A percentile compares a stretch with the other conserved stretches of the same genome.
Conservation (phyloP, 2,113 vertebrate species). For the Notarius lentiginosus region DNA sequence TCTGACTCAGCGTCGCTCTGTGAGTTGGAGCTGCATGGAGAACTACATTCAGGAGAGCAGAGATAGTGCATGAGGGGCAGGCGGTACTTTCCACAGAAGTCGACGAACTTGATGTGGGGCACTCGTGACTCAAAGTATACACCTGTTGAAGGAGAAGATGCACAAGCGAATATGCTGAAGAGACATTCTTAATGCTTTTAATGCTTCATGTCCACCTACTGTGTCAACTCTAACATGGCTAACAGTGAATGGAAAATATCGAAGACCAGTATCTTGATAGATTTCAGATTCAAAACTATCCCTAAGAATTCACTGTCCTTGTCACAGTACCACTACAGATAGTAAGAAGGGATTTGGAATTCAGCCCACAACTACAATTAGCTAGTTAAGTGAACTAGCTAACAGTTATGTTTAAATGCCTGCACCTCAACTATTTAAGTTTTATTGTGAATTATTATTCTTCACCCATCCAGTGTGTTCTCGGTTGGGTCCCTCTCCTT, state of each 20-base stretch:
- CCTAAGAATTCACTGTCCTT: background rate
- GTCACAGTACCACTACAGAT: background rate
- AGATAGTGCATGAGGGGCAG: constrained; percentile 98
- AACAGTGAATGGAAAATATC: background rate
- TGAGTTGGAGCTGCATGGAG: constrained; percentile 90
- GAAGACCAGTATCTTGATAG: background rate
- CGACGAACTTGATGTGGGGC: constrained; percentile 97
- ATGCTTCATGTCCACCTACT: background rate
- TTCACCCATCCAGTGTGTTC: too few species aligned
- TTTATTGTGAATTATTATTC: background rate
- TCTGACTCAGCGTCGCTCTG: constrained; percentile 94
- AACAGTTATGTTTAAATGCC: background rate
- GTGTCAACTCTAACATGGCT: background rate
- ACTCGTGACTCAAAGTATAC: constrained; percentile 99
- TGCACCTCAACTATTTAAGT: background rate
- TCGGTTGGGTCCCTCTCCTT: too few species aligned
- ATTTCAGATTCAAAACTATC: background rate
- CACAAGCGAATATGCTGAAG: background rate
- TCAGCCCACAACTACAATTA: background rate
- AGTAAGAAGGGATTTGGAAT: background rate
- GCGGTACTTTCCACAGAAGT: constrained; percentile 99
- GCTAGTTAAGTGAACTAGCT: background rate
- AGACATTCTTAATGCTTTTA: background rate
- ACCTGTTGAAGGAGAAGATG: constrained; percentile 70
- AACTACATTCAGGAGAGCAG: constrained; percentile 94